Percentiles rank a stretch among this genome's conserved stretches.
Conservation (phyloP, 2,888 invertebrate species). For the Pristionchus entomophagus region DNA sequence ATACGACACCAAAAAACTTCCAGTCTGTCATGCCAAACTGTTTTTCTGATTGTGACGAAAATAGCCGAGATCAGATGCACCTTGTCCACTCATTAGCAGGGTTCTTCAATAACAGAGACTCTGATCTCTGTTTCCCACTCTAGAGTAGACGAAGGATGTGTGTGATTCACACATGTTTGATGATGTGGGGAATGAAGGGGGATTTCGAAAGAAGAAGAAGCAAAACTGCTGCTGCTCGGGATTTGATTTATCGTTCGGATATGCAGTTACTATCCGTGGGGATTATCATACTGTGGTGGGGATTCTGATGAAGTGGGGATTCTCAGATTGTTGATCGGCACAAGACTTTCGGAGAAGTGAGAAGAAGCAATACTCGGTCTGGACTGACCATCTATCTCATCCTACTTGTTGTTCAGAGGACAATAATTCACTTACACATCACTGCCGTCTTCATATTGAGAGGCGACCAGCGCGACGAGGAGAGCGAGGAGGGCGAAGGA, state of each 20-base stretch:
- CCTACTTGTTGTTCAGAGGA: background rate
- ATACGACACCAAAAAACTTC: too few species aligned
- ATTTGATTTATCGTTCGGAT: too few species aligned
- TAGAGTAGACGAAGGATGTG: background rate
- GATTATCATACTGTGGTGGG: too few species aligned
- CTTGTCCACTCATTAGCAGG: slow-evolving; percentile 14
- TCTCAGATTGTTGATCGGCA: too few species aligned
- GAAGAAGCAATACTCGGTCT: too few species aligned
- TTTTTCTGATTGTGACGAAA: too few species aligned
- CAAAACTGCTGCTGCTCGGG: background rate
- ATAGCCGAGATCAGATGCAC: slow-evolving; percentile 6
- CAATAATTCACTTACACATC: background rate
- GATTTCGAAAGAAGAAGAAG: background rate
- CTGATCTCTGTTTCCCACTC: slow-evolving; percentile 10
- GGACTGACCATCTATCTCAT: background rate
- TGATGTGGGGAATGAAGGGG: background rate
- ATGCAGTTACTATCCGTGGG: slow-evolving; percentile 1
- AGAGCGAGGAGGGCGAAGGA: background rate
- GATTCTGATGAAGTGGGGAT: background rate
- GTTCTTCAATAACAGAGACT: background rate
- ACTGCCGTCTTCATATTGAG: background rate
- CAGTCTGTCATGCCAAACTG: too few species aligned
- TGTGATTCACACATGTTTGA: background rate
- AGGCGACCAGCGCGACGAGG: background rate
- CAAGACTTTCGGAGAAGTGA: too few species aligned